Percentiles rank a stretch among this genome's conserved stretches.
Evolutionary conservation across 1,140 invertebrate genomes (phyloP).

Genomic region (Panulirus ornatus): DNA sequence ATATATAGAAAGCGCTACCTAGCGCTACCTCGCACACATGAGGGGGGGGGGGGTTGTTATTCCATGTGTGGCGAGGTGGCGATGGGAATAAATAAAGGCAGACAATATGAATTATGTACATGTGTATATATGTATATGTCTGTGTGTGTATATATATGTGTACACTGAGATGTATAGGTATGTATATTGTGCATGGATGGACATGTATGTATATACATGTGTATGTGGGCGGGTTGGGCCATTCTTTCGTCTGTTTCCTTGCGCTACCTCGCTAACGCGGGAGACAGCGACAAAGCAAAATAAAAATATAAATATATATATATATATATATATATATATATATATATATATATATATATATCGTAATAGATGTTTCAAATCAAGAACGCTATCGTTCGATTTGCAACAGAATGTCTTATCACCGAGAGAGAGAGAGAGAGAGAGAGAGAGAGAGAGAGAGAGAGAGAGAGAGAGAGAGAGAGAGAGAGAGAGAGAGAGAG

Average conservation of each 20-base stretch:
- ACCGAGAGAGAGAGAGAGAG: constrained; percentile 23
- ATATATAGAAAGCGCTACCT: too few relatives aligned
- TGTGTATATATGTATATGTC: neutral
- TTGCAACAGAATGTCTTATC: too few relatives aligned
- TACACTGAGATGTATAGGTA: neutral
- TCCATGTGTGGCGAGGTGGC: too few relatives aligned
- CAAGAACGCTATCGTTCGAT: neutral
- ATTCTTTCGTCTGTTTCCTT: too few relatives aligned
- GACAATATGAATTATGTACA: too few relatives aligned
- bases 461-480: constrained; percentile 18
- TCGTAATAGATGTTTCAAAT: neutral
- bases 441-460: constrained; percentile 23
- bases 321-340: constrained; percentile 14
- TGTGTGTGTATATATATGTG: neutral
- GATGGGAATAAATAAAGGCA: too few relatives aligned
- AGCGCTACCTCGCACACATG: too few relatives aligned
- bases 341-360: constrained; percentile 14
- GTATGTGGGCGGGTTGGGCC: neutral
- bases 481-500: neutral
- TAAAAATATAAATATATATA: neutral
- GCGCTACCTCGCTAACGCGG: too few relatives aligned
- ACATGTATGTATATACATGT: neutral
- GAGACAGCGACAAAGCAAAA: too few relatives aligned
- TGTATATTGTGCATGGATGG: neutral
- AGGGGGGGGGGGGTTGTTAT: too few relatives aligned